Evolutionary conservation across 2,888 invertebrate genomes (phyloP).

Genomic region (Rhagophthalmus giganteus): DNA sequence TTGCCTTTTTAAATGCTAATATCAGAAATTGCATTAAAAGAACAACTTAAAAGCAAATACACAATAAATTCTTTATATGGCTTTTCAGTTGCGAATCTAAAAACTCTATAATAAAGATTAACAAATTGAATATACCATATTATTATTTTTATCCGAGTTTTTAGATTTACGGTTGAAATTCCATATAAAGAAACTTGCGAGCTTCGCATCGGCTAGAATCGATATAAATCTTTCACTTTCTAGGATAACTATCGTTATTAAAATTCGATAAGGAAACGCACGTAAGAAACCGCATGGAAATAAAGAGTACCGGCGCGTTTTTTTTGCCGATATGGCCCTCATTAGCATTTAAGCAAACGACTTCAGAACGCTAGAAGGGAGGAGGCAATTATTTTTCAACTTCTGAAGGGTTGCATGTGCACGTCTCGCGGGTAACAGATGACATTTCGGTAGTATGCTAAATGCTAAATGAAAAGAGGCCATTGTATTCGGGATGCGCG

Average conservation of each 20-base stretch:
- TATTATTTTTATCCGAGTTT: too few relatives aligned
- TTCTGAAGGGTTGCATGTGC: conserved; percentile 31
- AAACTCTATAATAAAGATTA: too few relatives aligned
- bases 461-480: conserved; percentile 54
- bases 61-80: too few relatives aligned
- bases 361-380: conserved; percentile 35
- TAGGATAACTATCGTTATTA: too few relatives aligned
- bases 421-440: conserved; percentile 36
- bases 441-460: conserved; percentile 54
- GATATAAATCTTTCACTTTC: too few relatives aligned
- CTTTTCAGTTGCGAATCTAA: too few relatives aligned
- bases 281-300: too few relatives aligned
- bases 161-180: too few relatives aligned
- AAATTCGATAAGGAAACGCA: too few relatives aligned
- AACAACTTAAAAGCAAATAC: not conserved
- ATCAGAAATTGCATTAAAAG: not conserved
- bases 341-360: conserved; percentile 51
- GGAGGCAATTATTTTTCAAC: conserved; percentile 48
- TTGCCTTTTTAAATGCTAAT: not conserved
- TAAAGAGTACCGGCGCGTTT: conserved; percentile 24
- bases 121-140: too few relatives aligned
- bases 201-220: too few relatives aligned
- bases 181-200: too few relatives aligned
- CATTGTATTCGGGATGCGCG: conserved; percentile 53
- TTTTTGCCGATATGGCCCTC: conserved; percentile 37